Evolutionary conservation across 2,888 invertebrate species (phyloP).

Genomic region (Ganaspis brasiliensis): DNA sequence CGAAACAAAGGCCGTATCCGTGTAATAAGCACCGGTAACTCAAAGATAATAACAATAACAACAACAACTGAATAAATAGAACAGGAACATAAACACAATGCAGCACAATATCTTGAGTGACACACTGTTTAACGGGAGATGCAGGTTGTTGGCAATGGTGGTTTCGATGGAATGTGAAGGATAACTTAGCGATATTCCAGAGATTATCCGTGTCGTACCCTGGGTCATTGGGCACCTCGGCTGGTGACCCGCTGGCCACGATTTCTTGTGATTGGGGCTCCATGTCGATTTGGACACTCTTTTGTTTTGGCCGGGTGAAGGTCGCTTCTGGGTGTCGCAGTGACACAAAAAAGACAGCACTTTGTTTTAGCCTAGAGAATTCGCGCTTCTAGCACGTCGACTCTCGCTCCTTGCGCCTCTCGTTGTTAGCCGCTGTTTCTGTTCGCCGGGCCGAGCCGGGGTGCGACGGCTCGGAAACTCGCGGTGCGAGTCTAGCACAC

Average conservation of each 20-base stretch:
- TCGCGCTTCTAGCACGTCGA: slow-evolving; percentile 35
- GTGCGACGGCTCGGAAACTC: slow-evolving; percentile 53
- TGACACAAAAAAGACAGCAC: not conserved
- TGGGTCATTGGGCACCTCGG: slow-evolving; percentile 97
- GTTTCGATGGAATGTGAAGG: slow-evolving; percentile 61
- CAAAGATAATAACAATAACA: slow-evolving; percentile 4
- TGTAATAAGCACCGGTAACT: slow-evolving; percentile 3
- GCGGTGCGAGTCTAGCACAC: slow-evolving; percentile 53
- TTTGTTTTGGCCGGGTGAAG: not conserved
- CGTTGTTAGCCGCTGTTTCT: slow-evolving; percentile 44
- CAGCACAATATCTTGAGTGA: slow-evolving; percentile 33
- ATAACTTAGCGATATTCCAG: slow-evolving; percentile 27
- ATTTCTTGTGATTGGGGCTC: slow-evolving; percentile 91
- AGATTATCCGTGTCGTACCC: slow-evolving; percentile 85
- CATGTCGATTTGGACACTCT: slow-evolving; percentile 79
- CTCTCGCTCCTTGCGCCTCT: slow-evolving; percentile 49
- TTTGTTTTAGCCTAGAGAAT: not conserved
- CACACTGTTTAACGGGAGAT: slow-evolving; percentile 60
- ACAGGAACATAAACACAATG: slow-evolving; percentile 14
- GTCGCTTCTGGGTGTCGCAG: not conserved
- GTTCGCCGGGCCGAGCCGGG: slow-evolving; percentile 49
- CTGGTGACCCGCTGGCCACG: slow-evolving; percentile 89
- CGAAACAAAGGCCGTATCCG: not conserved
- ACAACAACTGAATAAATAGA: not conserved
- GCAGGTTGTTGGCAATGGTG: slow-evolving; percentile 60